These are phyloP conservation scores for Meta bourneti DNA, from an alignment of 2,888 invertebrate species.

Conservation along the genomic window DNA sequence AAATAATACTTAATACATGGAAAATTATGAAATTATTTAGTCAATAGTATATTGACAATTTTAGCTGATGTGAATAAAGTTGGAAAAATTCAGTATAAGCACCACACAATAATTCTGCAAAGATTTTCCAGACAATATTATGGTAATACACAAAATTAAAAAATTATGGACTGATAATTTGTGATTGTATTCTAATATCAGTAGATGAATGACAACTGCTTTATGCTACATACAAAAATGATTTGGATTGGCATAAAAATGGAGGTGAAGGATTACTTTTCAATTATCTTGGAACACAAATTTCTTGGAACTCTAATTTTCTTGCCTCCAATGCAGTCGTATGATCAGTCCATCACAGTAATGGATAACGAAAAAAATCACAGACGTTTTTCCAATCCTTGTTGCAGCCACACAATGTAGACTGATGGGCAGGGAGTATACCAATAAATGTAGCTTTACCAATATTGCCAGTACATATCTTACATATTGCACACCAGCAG, in stretches of 20 bases:
- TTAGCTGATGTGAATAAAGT: slow-evolving; percentile 44
- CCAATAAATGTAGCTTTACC: slow-evolving; percentile 59
- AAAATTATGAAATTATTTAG: slow-evolving; percentile 20
- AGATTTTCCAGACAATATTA: slow-evolving; percentile 43
- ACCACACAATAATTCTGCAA: slow-evolving; percentile 67
- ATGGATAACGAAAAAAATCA: slow-evolving; percentile 75
- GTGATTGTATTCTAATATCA: slow-evolving; percentile 56
- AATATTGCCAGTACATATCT: slow-evolving; percentile 75
- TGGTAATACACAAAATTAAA: slow-evolving; percentile 29
- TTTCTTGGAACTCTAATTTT: slow-evolving; percentile 16
- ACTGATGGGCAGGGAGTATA: slow-evolving; percentile 66
- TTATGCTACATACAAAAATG: slow-evolving; percentile 65
- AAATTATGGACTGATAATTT: slow-evolving; percentile 44
- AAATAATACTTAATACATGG: slow-evolving; percentile 5
- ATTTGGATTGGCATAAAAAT: slow-evolving; percentile 50
- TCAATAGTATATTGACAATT: slow-evolving; percentile 26
- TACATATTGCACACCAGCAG: slow-evolving; percentile 76
- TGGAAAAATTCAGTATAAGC: slow-evolving; percentile 68
- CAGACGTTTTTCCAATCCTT: slow-evolving; percentile 73
- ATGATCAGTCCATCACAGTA: slow-evolving; percentile 67
- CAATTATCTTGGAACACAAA: slow-evolving; percentile 39
- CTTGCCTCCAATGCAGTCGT: slow-evolving; percentile 49
- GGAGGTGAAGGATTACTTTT: slow-evolving; percentile 13
- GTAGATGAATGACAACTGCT: slow-evolving; percentile 59
- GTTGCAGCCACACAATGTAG: slow-evolving; percentile 59